Conservation (phyloP, 53 echinoderm and acorn worm species). For the Apostichopus leukothele region DNA sequence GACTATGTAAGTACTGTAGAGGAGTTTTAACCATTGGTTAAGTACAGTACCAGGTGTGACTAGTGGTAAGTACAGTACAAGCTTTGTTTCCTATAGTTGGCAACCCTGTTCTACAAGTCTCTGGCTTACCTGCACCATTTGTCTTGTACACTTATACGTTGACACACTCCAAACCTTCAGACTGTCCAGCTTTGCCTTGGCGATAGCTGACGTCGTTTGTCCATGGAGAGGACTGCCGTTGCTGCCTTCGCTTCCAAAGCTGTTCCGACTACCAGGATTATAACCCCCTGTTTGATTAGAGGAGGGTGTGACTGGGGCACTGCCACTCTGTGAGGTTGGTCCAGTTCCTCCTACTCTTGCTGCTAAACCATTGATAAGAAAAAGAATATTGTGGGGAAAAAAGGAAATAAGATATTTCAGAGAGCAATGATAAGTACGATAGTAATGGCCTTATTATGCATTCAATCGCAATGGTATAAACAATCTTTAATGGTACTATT, state of each 20-base stretch:
- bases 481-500: no score
- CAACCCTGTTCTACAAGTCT: no score
- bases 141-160: conserved; percentile 95
- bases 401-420: no score
- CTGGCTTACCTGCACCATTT: conserved; percentile 80
- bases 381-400: background rate
- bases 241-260: conserved; percentile 11
- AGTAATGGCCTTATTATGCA: no score
- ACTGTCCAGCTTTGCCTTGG: conserved; percentile 86
- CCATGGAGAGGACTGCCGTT: conserved; percentile 55
- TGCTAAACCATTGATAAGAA: background rate
- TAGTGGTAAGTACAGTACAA: no score
- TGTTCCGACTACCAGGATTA: background rate
- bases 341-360: conserved; percentile 20
- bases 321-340: conserved; percentile 18
- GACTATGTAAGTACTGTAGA: no score
- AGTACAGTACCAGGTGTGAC: no score
- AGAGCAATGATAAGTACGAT: no score
- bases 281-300: conserved; percentile 30
- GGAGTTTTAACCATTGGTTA: no score
- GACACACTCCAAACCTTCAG: conserved; percentile 97
- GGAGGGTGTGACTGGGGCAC: conserved; percentile 30
- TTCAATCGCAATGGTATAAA: no score
- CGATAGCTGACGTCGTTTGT: conserved; percentile 66
- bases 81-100: no score